These are phyloP conservation scores for Ophion obscuratus DNA, from an alignment of 2,888 invertebrate species.

Conservation along the genomic window DNA sequence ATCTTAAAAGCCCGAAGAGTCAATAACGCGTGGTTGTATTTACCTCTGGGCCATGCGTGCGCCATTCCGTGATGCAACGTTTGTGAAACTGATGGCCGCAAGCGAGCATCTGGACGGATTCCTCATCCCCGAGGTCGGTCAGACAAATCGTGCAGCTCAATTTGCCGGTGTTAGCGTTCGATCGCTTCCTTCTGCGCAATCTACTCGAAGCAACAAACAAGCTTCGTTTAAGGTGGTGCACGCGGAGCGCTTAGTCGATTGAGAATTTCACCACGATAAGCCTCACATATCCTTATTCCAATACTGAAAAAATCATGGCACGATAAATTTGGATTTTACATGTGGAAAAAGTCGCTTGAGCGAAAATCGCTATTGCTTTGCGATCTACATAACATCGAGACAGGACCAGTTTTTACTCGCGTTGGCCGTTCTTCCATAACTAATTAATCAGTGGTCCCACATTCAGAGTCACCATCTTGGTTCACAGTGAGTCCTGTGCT, in stretches of 20 bases:
- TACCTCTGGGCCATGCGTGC: conserved; percentile 66
- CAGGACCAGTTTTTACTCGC: not conserved
- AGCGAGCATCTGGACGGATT: conserved; percentile 58
- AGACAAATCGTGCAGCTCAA: conserved; percentile 69
- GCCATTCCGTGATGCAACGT: conserved; percentile 70
- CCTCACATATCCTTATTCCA: not conserved
- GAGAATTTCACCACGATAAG: not conserved
- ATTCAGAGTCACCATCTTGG: too few species aligned
- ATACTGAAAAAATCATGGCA: not conserved
- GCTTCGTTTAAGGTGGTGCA: not conserved
- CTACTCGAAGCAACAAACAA: conserved; percentile 49
- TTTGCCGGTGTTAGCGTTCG: conserved; percentile 52
- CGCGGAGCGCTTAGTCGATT: not conserved
- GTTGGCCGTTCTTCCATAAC: not conserved
- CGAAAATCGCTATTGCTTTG: too few species aligned
- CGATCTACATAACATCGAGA: not conserved
- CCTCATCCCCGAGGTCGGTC: conserved; percentile 52
- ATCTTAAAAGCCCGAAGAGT: not conserved
- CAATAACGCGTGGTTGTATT: not conserved
- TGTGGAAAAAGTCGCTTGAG: not conserved
- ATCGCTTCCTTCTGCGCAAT: conserved; percentile 63
- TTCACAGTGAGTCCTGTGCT: too few species aligned
- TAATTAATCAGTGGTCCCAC: too few species aligned
- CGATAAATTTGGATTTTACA: not conserved
- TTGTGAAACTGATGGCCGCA: conserved; percentile 71